Conservation (phyloP, 2,888 invertebrate species). For the Caenorhabditis afra region DNA sequence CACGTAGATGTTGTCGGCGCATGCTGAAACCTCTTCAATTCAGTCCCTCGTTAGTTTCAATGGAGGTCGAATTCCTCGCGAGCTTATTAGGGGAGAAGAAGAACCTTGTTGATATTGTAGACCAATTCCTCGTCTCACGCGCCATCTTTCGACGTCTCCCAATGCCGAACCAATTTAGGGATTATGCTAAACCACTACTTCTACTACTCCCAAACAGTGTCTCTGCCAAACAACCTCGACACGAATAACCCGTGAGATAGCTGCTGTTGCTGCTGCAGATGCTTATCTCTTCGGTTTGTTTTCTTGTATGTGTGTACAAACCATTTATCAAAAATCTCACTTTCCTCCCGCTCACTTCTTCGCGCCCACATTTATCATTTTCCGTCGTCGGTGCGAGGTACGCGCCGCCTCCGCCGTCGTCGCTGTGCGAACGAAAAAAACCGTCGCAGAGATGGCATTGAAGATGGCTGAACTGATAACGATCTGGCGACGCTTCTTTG, state of each 20-base stretch:
- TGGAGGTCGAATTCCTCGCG: conserved; percentile 46
- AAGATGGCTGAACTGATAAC: conserved; percentile 26
- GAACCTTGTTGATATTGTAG: conserved; percentile 38
- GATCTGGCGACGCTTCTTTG: conserved; percentile 26
- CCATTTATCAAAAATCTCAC: conserved; percentile 51
- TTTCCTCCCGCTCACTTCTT: conserved; percentile 36
- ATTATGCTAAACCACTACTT: conserved; percentile 54
- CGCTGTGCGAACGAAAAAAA: conserved; percentile 38
- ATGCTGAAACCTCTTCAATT: conserved; percentile 62
- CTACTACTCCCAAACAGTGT: conserved; percentile 17
- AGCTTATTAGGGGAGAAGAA: conserved; percentile 36
- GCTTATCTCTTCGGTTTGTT: conserved; percentile 36
- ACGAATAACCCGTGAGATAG: conserved; percentile 33
- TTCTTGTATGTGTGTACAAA: conserved; percentile 22
- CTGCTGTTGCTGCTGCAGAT: background rate
- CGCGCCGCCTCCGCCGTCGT: conserved; percentile 16
- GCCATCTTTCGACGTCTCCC: conserved; percentile 34
- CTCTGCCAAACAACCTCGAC: conserved; percentile 48
- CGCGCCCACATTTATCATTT: conserved; percentile 39
- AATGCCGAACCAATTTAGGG: conserved; percentile 62
- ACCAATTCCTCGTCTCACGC: conserved; percentile 25
- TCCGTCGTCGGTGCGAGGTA: conserved; percentile 9
- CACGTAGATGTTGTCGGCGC: conserved; percentile 69
- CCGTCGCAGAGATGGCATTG: conserved; percentile 30
- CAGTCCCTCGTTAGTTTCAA: conserved; percentile 3